Evolutionary conservation across 2,888 invertebrate species (phyloP).

Genomic region (Dascillus cervinus): DNA sequence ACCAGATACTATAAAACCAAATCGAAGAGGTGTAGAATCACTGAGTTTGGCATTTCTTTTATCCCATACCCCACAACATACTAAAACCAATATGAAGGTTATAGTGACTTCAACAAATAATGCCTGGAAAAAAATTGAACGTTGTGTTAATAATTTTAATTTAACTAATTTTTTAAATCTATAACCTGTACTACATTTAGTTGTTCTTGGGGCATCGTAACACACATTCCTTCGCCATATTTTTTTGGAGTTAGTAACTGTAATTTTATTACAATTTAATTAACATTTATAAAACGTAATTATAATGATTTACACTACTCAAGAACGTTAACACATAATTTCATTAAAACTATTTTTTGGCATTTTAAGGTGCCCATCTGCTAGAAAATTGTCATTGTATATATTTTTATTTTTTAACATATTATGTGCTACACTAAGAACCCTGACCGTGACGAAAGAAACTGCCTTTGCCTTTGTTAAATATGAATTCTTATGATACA

Average conservation of each 20-base stretch:
- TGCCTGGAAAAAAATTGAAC: constrained; percentile 41
- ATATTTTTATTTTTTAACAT: too few relatives aligned
- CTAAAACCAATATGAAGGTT: constrained; percentile 55
- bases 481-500: too few relatives aligned
- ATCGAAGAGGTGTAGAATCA: constrained; percentile 60
- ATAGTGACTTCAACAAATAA: constrained; percentile 57
- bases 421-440: too few relatives aligned
- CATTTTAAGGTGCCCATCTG: not conserved
- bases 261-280: not conserved
- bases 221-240: constrained; percentile 4
- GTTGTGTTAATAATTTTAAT: not conserved
- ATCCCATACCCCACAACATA: constrained; percentile 68
- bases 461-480: too few relatives aligned
- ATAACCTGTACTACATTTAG: constrained; percentile 4
- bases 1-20: constrained; percentile 58
- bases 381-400: too few relatives aligned
- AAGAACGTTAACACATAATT: not conserved
- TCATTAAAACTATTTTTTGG: too few relatives aligned
- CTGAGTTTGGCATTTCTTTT: constrained; percentile 55
- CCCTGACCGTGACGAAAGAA: too few relatives aligned
- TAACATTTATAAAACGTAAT: not conserved
- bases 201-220: constrained; percentile 4
- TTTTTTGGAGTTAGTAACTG: constrained; percentile 5
- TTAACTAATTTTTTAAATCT: not conserved
- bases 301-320: not conserved